These are phyloP conservation scores for Drosophila melanica DNA, from an alignment of 1,140 invertebrate genomes.

Conservation along the genomic window DNA sequence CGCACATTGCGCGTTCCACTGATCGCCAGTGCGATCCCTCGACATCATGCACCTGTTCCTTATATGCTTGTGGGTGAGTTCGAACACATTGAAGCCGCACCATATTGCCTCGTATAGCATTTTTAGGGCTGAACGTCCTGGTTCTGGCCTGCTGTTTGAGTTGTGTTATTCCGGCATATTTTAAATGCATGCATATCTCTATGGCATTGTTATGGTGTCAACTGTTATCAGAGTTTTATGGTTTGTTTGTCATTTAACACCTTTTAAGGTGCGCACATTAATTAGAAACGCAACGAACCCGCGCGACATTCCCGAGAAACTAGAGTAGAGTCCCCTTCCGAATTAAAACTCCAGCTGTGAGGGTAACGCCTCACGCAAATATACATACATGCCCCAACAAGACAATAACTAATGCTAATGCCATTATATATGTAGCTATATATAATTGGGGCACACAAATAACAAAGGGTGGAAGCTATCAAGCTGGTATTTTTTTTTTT, in stretches of 20 bases:
- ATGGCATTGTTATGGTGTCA: constrained; percentile 42
- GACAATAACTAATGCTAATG: constrained; percentile 39
- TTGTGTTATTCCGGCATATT: constrained; percentile 34
- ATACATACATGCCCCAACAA: constrained; percentile 21
- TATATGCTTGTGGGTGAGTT: constrained; percentile 63
- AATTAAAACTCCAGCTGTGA: constrained; percentile 52
- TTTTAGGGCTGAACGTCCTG: constrained; percentile 44
- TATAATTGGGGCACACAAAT: background rate
- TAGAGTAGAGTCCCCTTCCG: background rate
- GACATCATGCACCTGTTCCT: constrained; percentile 70
- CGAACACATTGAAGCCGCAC: constrained; percentile 24
- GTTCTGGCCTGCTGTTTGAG: constrained; percentile 45
- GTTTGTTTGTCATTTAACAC: constrained; percentile 83
- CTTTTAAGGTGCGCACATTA: constrained; percentile 71
- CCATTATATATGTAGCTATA: background rate
- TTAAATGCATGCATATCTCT: constrained; percentile 33
- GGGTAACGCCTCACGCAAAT: constrained; percentile 5
- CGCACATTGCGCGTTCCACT: constrained; percentile 62
- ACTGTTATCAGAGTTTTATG: constrained; percentile 77
- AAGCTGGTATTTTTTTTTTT: constrained; percentile 1
- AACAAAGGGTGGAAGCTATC: background rate
- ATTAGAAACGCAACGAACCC: constrained; percentile 72
- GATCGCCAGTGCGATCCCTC: constrained; percentile 27
- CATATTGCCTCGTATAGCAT: constrained; percentile 60
- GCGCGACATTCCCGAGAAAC: constrained; percentile 27